A percentile compares a stretch with the other conserved stretches of the same genome.
Conservation (phyloP, 2,113 vertebrate genomes). For the Pavo muticus region DNA sequence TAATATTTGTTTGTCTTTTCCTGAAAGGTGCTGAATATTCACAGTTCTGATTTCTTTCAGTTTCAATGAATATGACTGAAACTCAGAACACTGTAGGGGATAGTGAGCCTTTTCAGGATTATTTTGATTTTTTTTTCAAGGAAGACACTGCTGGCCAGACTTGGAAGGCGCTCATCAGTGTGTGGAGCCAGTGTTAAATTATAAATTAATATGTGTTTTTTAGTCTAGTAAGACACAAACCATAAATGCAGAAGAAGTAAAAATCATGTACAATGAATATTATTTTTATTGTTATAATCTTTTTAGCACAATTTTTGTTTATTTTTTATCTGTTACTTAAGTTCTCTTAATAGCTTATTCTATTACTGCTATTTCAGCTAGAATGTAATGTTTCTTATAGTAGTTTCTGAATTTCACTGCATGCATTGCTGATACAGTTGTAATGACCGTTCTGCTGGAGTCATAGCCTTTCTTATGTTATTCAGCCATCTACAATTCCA, state of each 20-base stretch:
- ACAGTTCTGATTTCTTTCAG: background rate
- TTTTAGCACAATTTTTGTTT: background rate
- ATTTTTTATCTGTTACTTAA: background rate
- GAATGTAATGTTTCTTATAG: background rate
- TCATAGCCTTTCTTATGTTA: background rate
- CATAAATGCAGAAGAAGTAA: background rate
- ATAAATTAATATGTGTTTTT: background rate
- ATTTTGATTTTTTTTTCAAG: background rate
- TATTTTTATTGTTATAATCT: background rate
- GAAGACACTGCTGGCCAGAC: background rate
- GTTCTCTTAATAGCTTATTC: background rate
- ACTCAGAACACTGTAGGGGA: background rate
- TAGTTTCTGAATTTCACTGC: background rate
- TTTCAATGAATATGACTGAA: background rate
- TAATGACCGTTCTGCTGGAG: background rate
- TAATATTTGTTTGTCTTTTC: background rate
- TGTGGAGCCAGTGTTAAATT: background rate
- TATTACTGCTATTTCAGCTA: background rate
- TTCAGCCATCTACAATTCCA: background rate
- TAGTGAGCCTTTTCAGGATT: background rate
- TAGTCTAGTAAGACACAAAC: background rate
- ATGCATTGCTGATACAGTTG: background rate
- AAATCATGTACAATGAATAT: accelerated
- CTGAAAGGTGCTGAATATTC: background rate
- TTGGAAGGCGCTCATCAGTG: background rate